These are phyloP conservation scores for Nycticryphes semicollaris DNA, from an alignment of 2,113 vertebrate genomes.

Conservation along the genomic window DNA sequence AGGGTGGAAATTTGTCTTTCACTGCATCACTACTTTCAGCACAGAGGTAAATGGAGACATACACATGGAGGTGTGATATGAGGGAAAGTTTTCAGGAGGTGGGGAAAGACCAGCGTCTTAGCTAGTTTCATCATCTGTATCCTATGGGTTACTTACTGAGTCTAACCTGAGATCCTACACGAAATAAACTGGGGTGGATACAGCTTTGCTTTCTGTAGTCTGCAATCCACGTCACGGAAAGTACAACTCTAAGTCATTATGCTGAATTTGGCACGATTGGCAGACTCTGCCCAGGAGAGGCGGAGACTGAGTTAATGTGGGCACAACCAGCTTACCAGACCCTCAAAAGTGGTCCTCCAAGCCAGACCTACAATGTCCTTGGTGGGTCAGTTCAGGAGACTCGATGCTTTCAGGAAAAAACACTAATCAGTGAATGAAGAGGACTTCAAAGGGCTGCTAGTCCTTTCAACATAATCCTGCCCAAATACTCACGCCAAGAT, in stretches of 20 bases:
- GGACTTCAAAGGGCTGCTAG: not conserved
- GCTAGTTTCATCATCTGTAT: not conserved
- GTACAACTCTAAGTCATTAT: not conserved
- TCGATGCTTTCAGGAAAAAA: not conserved
- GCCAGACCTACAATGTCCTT: not conserved
- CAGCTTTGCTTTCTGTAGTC: not conserved
- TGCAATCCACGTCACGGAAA: not conserved
- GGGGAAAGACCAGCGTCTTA: not conserved
- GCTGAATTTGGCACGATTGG: constrained; percentile 20
- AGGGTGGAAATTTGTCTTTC: not conserved
- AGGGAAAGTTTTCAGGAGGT: not conserved
- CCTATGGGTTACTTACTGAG: not conserved
- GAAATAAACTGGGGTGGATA: constrained; percentile 4
- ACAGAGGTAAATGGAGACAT: constrained; percentile 36
- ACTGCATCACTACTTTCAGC: not conserved
- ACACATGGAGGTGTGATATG: not conserved
- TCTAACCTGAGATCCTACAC: not conserved
- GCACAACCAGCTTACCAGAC: not conserved
- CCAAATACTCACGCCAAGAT: not conserved
- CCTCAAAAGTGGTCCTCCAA: constrained; percentile 1
- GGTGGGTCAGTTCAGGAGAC: not conserved
- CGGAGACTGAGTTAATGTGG: not conserved
- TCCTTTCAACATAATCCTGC: not conserved
- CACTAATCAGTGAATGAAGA: not conserved
- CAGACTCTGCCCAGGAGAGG: not conserved